phyloP scores from a whole-genome alignment of 2,113 vertebrate genomes.

The Halichoerus grypus region DNA sequence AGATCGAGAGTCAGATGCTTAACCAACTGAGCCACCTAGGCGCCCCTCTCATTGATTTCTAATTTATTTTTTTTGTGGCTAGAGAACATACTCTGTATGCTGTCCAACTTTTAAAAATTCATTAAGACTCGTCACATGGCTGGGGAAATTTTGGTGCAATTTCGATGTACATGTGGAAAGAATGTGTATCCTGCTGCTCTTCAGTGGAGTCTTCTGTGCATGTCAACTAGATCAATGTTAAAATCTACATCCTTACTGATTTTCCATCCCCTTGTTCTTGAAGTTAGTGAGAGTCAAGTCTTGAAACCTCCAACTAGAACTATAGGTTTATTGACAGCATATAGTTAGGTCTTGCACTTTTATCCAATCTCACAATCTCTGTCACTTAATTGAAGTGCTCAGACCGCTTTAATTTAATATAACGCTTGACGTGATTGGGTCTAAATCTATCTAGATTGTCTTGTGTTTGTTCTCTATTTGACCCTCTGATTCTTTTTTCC shows the following conservation, averaged over 20 bases:
- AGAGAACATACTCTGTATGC: not conserved
- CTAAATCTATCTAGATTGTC: not conserved
- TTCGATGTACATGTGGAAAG: not conserved
- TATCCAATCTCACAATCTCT: not conserved
- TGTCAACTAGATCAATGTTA: not conserved
- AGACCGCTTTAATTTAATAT: not conserved
- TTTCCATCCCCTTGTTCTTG: not conserved
- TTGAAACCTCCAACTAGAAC: not conserved
- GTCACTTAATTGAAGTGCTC: not conserved
- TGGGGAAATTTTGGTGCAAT: not conserved
- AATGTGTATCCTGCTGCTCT: not conserved
- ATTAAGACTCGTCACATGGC: not conserved
- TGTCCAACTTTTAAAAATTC: not conserved
- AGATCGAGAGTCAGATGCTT: not conserved
- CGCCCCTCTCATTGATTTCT: not conserved
- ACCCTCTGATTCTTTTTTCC: not conserved
- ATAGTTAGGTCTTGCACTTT: not conserved
- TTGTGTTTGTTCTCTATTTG: not conserved
- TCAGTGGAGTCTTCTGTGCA: not conserved
- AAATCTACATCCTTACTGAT: not conserved
- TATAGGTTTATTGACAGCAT: not conserved
- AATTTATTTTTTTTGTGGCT: not conserved
- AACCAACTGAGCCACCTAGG: not conserved
- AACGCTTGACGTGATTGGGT: not conserved
- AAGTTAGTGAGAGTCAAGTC: not conserved